These are phyloP conservation scores for Pammene aurita DNA, from an alignment of 2,888 invertebrate species.

Conservation along the genomic window DNA sequence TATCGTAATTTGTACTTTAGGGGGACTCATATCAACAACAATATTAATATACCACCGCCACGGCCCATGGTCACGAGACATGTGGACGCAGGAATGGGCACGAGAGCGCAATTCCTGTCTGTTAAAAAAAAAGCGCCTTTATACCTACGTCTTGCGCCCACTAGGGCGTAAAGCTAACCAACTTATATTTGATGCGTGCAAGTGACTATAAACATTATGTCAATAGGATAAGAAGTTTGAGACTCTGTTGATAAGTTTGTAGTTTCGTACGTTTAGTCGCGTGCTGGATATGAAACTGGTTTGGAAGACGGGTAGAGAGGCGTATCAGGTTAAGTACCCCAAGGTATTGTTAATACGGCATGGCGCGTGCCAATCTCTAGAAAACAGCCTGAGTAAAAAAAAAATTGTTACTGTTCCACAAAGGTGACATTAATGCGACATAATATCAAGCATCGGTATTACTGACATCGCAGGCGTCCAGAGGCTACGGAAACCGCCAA, in stretches of 20 bases:
- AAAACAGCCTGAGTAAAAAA: no score
- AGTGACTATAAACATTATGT: constrained; percentile 12
- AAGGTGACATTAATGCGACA: no score
- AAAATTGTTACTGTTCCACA: no score
- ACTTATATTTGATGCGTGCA: neutral
- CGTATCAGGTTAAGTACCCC: constrained; percentile 32
- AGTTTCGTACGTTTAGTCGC: constrained; percentile 57
- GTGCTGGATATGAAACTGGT: constrained; percentile 53
- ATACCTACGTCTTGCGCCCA: constrained; percentile 52
- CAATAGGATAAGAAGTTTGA: neutral
- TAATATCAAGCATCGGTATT: no score
- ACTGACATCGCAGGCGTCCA: no score
- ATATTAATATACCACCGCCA: constrained; percentile 36
- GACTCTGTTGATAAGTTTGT: constrained; percentile 9
- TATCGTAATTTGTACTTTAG: neutral
- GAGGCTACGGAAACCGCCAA: no score
- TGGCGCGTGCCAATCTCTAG: constrained; percentile 16
- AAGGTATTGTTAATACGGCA: constrained; percentile 8
- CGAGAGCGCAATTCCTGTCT: constrained; percentile 64
- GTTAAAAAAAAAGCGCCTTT: constrained; percentile 56
- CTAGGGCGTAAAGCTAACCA: constrained; percentile 52
- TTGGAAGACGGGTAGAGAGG: constrained; percentile 44
- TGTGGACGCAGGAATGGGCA: constrained; percentile 55
- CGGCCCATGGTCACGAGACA: constrained; percentile 22
- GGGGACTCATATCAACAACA: constrained; percentile 8